Evolutionary conservation across 2,888 invertebrate species (phyloP).

Genomic region (Heteromyza rotundicornis): DNA sequence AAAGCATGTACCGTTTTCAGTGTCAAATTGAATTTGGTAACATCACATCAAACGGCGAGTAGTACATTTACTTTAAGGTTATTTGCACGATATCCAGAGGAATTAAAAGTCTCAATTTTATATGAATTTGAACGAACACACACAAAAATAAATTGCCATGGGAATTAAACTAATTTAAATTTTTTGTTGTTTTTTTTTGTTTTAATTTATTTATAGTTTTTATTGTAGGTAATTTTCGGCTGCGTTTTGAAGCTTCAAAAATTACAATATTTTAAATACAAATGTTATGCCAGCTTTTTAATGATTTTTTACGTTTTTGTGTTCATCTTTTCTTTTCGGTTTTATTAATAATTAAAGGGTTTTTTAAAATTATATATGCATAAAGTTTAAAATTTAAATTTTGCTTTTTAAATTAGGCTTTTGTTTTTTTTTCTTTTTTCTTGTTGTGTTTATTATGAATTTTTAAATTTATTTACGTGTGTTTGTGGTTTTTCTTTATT

Average conservation of each 20-base stretch:
- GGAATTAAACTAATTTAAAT: not conserved
- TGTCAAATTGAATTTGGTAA: too few relatives aligned
- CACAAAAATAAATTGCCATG: too few relatives aligned
- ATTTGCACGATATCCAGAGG: too few relatives aligned
- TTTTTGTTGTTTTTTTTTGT: not conserved
- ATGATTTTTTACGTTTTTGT: slow-evolving; percentile 21
- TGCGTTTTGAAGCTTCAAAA: too few relatives aligned
- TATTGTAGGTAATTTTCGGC: not conserved
- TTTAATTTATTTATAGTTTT: not conserved
- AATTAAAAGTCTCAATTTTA: too few relatives aligned
- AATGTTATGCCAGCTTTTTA: too few relatives aligned
- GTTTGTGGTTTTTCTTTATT: not conserved
- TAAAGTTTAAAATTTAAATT: not conserved
- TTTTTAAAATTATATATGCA: not conserved
- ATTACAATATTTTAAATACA: not conserved
- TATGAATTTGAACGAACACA: too few relatives aligned
- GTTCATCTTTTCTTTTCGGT: slow-evolving; percentile 17
- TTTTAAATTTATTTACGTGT: not conserved
- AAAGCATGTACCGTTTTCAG: too few relatives aligned
- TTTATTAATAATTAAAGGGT: not conserved
- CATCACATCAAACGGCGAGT: too few relatives aligned
- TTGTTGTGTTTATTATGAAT: not conserved
- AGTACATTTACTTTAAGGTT: too few relatives aligned
- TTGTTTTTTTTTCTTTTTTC: not conserved
- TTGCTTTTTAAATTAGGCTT: not conserved